phyloP scores from a whole-genome alignment of 2,888 invertebrate species.

The Melieria picta region DNA sequence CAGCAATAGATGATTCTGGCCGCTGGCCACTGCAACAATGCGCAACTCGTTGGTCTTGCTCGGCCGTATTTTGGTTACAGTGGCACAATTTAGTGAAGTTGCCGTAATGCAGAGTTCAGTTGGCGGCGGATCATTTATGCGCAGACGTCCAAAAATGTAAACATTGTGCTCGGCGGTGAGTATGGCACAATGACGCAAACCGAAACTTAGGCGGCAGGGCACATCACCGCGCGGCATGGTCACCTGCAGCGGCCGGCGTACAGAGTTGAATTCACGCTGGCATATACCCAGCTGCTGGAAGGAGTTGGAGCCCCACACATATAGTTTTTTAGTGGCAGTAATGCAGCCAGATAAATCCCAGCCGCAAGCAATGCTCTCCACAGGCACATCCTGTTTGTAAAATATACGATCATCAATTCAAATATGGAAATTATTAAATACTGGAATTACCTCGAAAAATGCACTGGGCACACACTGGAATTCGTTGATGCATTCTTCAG shows the following conservation, averaged over 20 bases:
- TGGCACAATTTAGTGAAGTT: slow-evolving; percentile 56
- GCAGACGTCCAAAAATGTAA: slow-evolving; percentile 61
- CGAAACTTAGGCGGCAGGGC: slow-evolving; percentile 57
- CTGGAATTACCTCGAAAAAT: slow-evolving; percentile 63
- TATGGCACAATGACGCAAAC: slow-evolving; percentile 61
- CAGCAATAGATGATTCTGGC: slow-evolving; percentile 77
- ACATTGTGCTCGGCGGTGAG: slow-evolving; percentile 59
- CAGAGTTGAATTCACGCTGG: slow-evolving; percentile 61
- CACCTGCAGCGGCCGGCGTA: slow-evolving; percentile 59
- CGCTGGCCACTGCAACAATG: slow-evolving; percentile 76
- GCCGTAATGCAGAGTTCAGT: slow-evolving; percentile 56
- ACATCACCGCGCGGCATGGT: slow-evolving; percentile 58
- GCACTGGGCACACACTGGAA: slow-evolving; percentile 67
- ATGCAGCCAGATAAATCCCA: slow-evolving; percentile 85
- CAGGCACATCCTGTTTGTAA: slow-evolving; percentile 69
- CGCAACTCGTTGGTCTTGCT: slow-evolving; percentile 60
- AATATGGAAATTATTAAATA: neutral
- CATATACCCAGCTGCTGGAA: slow-evolving; percentile 80
- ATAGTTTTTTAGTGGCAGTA: slow-evolving; percentile 74
- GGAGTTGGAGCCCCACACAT: slow-evolving; percentile 86
- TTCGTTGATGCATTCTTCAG: slow-evolving; percentile 55
- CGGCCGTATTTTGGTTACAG: slow-evolving; percentile 55
- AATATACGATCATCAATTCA: neutral
- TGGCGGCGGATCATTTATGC: slow-evolving; percentile 56
- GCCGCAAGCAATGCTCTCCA: slow-evolving; percentile 77